Evolutionary conservation across 64 coral and sea anemone species (phyloP), one percentile per base, ranked within the genome.

Genomic region (Trachythela sp.): DNA sequence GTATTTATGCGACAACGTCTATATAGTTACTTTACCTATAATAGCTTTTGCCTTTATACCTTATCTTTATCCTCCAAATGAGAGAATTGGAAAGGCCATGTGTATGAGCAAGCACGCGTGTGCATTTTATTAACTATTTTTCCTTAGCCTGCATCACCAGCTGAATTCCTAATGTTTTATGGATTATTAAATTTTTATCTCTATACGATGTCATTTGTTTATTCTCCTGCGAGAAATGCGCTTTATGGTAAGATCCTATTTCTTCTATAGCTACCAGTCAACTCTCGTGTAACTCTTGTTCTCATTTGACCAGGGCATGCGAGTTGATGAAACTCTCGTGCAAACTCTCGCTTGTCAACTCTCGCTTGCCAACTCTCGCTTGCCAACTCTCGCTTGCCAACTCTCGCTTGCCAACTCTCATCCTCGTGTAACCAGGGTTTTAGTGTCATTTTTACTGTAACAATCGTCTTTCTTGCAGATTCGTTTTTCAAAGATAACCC

Each of bases 141-240:
- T 92, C 91, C 76, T 94, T 97, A 89, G 92, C 89, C 1, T 17
- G 88, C 11, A 30, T 40, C 52, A 97, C 95, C 95, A 59, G 95
- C 95, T 17, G 95, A 97, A 67, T 97, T 97, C 36, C 54, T 97
- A 50, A 94, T 92, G 39, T 97, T 97, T 88, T 97, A 91, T 84
- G 95, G 95, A 39, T 58, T 97, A 29, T 86, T 97, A 5, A 97
- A 97, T 70, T 97, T 94, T 59, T 97, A 97, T 40, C 54, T 97
- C 18, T 97, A 97, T 70, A 92, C 90, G 31, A 97, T 97, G 95
- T 88, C 93, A 14, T 97, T 97, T 88, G 95, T 97, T 1, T 97
- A 97, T 48, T 97, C 95, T 1, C 95, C 95, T 15, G 92, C 95
- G 9, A 94, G 94, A 40, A 97, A 97, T 70, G 95, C 95, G 6